Conservation (phyloP, 2,797 vertebrate genomes). For the Australoheros facetus region DNA sequence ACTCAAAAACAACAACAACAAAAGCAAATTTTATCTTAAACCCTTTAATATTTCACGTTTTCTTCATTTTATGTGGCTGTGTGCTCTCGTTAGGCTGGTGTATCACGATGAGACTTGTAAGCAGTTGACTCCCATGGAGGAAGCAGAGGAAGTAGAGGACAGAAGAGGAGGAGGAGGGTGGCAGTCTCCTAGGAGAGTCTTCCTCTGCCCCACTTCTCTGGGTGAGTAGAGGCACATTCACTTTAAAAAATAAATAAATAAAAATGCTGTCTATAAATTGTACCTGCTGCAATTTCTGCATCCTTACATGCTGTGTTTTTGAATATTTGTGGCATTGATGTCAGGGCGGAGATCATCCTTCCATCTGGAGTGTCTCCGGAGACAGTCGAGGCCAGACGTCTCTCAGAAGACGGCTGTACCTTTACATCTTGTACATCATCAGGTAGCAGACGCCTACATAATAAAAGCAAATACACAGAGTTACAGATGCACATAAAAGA, state of each 20-base stretch:
- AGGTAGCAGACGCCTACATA: constrained; percentile 77
- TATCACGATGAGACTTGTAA: constrained; percentile 93
- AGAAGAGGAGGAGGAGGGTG: constrained; percentile 76
- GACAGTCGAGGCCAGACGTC: constrained; percentile 89
- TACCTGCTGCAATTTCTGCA: background rate
- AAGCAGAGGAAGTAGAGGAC: constrained; percentile 77
- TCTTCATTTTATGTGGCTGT: constrained; percentile 26
- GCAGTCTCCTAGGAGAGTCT: constrained; percentile 89
- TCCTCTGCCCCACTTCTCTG: constrained; percentile 91
- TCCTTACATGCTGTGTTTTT: background rate
- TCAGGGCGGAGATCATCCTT: constrained; percentile 95
- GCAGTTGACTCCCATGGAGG: constrained; percentile 89
- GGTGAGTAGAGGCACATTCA: constrained; percentile 72
- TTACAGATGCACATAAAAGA: background rate
- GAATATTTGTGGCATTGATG: background rate
- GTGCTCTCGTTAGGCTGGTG: constrained; percentile 82
- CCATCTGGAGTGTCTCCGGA: constrained; percentile 95
- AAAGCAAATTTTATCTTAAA: constrained; percentile 6
- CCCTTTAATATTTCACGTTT: background rate
- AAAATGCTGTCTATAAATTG: background rate
- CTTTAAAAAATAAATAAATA: background rate
- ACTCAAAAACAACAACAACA: background rate
- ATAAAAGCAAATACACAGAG: background rate
- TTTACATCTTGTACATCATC: constrained; percentile 94
- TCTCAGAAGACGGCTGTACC: constrained; percentile 94